Percentiles rank a stretch among this genome's conserved stretches.
phyloP scores from a whole-genome alignment of 2,113 vertebrate species.

The Corythoichthys haematopterus region DNA sequence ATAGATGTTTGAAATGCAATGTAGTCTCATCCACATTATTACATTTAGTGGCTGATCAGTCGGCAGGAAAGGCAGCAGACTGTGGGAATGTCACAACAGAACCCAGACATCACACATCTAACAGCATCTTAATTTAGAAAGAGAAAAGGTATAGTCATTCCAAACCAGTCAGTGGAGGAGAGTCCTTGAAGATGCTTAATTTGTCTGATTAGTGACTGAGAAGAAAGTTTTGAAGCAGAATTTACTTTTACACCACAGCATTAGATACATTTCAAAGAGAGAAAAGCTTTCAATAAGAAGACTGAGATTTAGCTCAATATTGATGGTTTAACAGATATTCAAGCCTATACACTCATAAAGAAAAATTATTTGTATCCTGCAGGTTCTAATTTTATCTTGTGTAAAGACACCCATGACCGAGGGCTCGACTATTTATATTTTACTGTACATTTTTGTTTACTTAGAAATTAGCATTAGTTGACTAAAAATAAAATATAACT shows the following conservation, averaged over 20 bases:
- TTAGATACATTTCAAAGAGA: neutral
- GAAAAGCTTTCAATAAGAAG: neutral
- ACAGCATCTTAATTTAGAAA: neutral
- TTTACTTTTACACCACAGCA: neutral
- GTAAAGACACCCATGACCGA: neutral
- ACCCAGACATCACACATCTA: constrained; percentile 2
- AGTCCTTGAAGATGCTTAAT: neutral
- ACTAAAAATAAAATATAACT: neutral
- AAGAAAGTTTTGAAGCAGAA: neutral
- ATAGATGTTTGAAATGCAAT: constrained; percentile 52
- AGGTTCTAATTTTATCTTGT: no score
- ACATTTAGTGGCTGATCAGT: constrained; percentile 66
- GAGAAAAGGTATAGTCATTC: constrained; percentile 3
- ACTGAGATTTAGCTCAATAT: neutral
- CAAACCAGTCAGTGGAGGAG: neutral
- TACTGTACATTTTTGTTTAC: neutral
- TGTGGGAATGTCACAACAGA: constrained; percentile 38
- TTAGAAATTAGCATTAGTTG: neutral
- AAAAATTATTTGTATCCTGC: no score
- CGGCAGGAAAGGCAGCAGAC: constrained; percentile 64
- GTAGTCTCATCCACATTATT: constrained; percentile 52
- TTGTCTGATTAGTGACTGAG: neutral
- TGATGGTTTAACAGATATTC: neutral
- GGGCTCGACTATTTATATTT: neutral
- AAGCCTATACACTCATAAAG: no score